Percentiles rank a stretch among this genome's conserved stretches.
Conservation (phyloP, 2,888 invertebrate species). For the Strigamia transsilvanica region DNA sequence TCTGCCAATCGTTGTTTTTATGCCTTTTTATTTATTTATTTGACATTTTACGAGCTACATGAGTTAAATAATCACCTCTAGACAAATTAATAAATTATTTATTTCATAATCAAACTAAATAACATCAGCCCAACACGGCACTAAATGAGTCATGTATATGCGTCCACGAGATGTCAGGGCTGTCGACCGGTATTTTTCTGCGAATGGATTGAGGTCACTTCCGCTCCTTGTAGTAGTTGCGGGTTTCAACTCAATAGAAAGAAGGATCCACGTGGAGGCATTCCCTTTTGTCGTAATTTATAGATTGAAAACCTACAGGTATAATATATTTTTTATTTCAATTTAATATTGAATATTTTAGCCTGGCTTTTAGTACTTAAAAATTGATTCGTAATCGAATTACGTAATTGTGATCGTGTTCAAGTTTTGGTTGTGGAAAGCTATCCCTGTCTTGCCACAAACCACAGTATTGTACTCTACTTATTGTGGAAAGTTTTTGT, state of each 20-base stretch:
- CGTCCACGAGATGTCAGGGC: too few relatives aligned
- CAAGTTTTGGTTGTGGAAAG: too few relatives aligned
- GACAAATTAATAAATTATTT: too few relatives aligned
- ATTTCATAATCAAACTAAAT: too few relatives aligned
- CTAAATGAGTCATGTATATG: too few relatives aligned
- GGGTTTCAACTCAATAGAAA: conserved; percentile 2
- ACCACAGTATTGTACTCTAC: not conserved
- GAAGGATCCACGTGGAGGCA: conserved; percentile 23
- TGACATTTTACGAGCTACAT: too few relatives aligned
- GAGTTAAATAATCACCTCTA: too few relatives aligned
- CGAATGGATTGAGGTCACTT: not conserved
- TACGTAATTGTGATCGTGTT: not conserved
- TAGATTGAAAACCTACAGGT: not conserved
- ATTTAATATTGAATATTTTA: not conserved
- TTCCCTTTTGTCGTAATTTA: not conserved
- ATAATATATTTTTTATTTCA: not conserved
- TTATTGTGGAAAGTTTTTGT: not conserved
- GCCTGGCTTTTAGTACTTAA: not conserved
- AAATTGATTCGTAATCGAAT: not conserved
- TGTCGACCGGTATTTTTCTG: not conserved
- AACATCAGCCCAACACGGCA: too few relatives aligned
- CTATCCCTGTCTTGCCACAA: not conserved
- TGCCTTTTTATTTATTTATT: too few relatives aligned
- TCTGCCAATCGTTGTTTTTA: too few relatives aligned
- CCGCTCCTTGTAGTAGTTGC: not conserved